Base-by-base conservation (phyloP, 2,113 vertebrate genomes). In the Formicarius rufipectus region DNA sequence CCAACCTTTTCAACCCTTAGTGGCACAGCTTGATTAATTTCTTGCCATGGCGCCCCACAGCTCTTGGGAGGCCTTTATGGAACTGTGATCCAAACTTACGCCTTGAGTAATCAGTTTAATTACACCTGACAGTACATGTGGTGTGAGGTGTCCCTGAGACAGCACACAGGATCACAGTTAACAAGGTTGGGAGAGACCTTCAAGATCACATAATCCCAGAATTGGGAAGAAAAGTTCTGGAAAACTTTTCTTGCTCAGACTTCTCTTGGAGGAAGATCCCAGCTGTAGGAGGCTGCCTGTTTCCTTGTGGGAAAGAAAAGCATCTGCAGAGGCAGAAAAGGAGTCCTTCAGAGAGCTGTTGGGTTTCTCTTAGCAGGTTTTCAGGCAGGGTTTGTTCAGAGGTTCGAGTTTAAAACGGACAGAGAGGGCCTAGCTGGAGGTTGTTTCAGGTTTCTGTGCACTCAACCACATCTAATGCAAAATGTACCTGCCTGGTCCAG, bases 391-490 rank as follows among this genome's bases (percentile, higher is more conserved):
- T 58, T 92, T 47, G 33, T 35, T 35, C 81, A 50, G 56, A 86
- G 67, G 90, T 96, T 90, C 2, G 1, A 64, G 69, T 37, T 63
- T 44, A 52, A 90, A 83, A 77, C 2, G 35, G 87, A 67, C 0
- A 4, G 73, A 80, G 37, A 84, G 77, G 89, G 60, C 42, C 20
- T 49, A 77, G 76, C 69, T 81, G 92, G 84, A 94, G 77, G 76
- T 35, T 39, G 88, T 27, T 95, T 90, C 89, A 91, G 73, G 94
- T 94, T 93, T 82, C 80, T 87, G 95, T 42, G 91, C 73, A 5
- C 72, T 25, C 75, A 90, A 91, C 96, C 93, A 95, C 90, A 28
- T 86, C 86, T 92, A 69, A 81, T 63, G 91, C 59, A 95, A 93
- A 95, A 87, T 18, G 12, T 15, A 81, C 76, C 73, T 86, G 74